Base-by-base conservation (phyloP, 1,140 invertebrate genomes). In the Xylocopa sonorina region DNA sequence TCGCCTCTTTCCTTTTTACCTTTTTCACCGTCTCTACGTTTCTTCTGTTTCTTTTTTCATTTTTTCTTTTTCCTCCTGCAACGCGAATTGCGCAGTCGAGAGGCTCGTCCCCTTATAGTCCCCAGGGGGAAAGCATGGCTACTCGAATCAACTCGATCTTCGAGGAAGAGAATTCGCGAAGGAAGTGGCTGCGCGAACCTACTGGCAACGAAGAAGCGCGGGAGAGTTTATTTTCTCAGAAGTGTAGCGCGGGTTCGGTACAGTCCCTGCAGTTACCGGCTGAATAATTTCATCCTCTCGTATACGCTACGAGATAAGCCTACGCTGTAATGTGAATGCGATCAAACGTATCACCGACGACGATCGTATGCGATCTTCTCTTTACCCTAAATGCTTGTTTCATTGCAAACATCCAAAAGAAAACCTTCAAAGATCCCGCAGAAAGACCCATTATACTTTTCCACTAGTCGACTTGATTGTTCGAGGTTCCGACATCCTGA, bases 171-270 rank as follows among this genome's bases (percentile, higher is more conserved):
- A 69, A 84, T 83, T 80, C 62, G 55, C 83, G 74, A 67, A 74
- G 51, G 73, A 78, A 68, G 78, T 63, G 58, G 68, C 50, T 53
- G 64, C 67, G 72, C 75, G 72, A 71, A 78, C 43, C 38, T 62
- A 53, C 46, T 58, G 43, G 38, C 60, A 62, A 12, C 60, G 60
- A 78, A 68, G 75, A 82, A 74, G 82, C 83, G 83, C 83, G 83
- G 82, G 82, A 85, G 83, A 84, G 78, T 84, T 85, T 85, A 85
- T 85, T 85, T 85, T 85, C 82, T 85, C 83, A 84, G 83, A 85
- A 85, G 50, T 51, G 67, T 72, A 77, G 68, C 76, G 29, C 51
- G 53, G 46, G 16, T 55, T 71, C 32, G 77, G 78, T 71, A 80
- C 78, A 84, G 77, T 66, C 53, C 43, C 48, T 73, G 76, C 24